These are phyloP conservation scores for Malacoraja senta DNA, from an alignment of 2,797 vertebrate genomes.

Conservation along the genomic window DNA sequence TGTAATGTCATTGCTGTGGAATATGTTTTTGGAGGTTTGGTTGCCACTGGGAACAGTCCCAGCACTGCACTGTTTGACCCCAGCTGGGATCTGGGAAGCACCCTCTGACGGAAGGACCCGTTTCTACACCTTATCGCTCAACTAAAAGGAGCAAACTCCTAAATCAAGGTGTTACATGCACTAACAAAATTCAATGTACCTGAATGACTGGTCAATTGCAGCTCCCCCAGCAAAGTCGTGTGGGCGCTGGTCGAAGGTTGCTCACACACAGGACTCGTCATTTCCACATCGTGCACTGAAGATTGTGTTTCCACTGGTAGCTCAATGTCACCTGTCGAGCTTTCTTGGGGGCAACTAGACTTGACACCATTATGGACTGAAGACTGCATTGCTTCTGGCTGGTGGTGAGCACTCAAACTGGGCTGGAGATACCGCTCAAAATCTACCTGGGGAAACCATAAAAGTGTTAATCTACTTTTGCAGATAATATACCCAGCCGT, in stretches of 20 bases:
- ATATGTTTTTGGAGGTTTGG: no score
- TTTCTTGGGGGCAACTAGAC: neutral
- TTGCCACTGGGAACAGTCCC: no score
- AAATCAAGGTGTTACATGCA: neutral
- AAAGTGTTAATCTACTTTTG: neutral
- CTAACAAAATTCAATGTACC: neutral
- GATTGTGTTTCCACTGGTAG: neutral
- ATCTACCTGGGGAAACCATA: neutral
- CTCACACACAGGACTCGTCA: neutral
- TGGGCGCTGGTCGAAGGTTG: neutral
- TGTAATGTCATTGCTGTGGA: no score
- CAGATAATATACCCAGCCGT: neutral
- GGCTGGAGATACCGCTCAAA: neutral
- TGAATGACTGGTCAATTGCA: neutral
- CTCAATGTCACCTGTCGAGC: neutral
- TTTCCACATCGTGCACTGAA: conserved; percentile 10
- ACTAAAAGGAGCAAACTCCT: neutral
- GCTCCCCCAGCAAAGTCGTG: neutral
- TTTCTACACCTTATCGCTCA: no score
- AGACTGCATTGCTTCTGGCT: neutral
- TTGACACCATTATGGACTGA: neutral
- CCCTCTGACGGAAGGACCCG: no score
- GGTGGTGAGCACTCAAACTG: neutral
- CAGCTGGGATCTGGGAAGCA: no score
- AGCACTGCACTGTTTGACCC: no score